Base-by-base conservation (phyloP, 2,888 invertebrate species). In the Calameuta idolon region DNA sequence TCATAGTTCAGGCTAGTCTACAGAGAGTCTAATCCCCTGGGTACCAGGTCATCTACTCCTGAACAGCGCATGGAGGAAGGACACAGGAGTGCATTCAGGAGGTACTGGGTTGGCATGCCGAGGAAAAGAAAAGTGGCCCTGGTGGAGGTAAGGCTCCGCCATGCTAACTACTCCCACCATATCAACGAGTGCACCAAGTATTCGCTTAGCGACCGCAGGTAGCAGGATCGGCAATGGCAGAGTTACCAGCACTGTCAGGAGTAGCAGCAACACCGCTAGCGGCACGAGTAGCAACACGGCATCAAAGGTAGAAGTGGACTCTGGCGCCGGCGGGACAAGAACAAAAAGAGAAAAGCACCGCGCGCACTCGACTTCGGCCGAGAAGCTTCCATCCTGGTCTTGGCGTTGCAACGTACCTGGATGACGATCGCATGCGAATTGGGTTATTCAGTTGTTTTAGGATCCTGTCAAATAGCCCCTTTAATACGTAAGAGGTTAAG, bases 321-420 rank as follows among this genome's bases (percentile, higher is more conserved):
- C 75, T 69, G 81, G 81, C 79, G 81, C 79, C 81, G 78, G 81
- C 76, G 74, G 69, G 76, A 81, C 76, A 23, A 74, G 12, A 9
- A 34, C 30, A 81, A 79, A 81, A 79, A 79, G 75, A 81, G 81
- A 79, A 81, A 74, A 81, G 79, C 37, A 34, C 71, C 31, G 71
- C 71, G 71, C 71, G 71, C 33, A 71, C 81, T 69, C 73, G 75
- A 75, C 73, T 69, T 76, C 69, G 71, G 69, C 71, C 68, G 40
- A 77, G 69, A 81, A 68, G 34, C 75, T 79, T 76, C 76, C 34
- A 77, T 81, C 74, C 71, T 31, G 34, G 33, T 71, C 33, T 31
- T 30, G 55, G 55, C 55, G 55, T 55, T 9, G 23, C 0, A 15
- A 3, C 55, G 55, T 55, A 55, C 55, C 55, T 55, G 5, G 55